Conservation (phyloP, 1,140 invertebrate species). For the Drosophila pectinifera region DNA sequence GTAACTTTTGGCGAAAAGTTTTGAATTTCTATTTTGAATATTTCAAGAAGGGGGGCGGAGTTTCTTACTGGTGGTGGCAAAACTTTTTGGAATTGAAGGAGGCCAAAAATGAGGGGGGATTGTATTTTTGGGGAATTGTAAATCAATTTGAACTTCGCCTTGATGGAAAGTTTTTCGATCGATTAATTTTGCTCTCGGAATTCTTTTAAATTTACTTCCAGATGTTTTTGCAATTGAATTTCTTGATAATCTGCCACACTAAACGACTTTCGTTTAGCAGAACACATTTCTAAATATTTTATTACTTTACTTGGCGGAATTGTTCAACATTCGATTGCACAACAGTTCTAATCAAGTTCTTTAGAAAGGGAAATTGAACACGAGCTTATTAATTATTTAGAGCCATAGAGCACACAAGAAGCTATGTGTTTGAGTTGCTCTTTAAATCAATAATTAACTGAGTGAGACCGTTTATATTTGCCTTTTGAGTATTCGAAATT, state of each 20-base stretch:
- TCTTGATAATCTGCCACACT: too few species aligned
- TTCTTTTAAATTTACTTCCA: neutral
- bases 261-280: neutral
- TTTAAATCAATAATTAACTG: slow-evolving; percentile 4
- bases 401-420: neutral
- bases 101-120: neutral
- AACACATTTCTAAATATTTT: slow-evolving; percentile 1
- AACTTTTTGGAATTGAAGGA: slow-evolving; percentile 28
- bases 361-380: slow-evolving; percentile 20
- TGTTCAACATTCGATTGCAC: neutral
- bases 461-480: neutral
- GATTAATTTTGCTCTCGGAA: slow-evolving; percentile 14
- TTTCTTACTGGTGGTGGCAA: neutral
- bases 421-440: neutral
- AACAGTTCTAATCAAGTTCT: slow-evolving; percentile 6
- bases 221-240: slow-evolving; percentile 5
- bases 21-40: slow-evolving; percentile 48
- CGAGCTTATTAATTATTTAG: slow-evolving; percentile 17
- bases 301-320: neutral
- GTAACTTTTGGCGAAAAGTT: slow-evolving; percentile 46
- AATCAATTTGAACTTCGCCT: slow-evolving; percentile 45
- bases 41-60: slow-evolving; percentile 22
- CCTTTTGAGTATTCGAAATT: neutral
- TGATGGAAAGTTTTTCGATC: slow-evolving; percentile 20
- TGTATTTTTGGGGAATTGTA: slow-evolving; percentile 34